Percentiles rank a stretch among this genome's conserved stretches.
Evolutionary conservation across 2,113 vertebrate genomes (phyloP).

Genomic region (Oryzias celebensis): DNA sequence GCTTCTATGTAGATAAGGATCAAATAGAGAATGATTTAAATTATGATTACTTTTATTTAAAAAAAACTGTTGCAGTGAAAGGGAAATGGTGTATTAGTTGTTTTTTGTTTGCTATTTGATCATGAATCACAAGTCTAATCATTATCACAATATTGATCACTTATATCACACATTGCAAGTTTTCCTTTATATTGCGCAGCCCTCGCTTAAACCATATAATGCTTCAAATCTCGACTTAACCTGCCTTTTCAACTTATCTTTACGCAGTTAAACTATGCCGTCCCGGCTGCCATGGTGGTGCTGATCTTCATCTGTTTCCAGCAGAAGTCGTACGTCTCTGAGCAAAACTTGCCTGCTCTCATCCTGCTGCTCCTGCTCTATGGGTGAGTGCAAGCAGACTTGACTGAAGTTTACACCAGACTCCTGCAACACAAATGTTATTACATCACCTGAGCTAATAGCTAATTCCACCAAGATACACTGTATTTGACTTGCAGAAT

Average conservation of each 20-base stretch:
- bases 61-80: too few species aligned
- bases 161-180: too few species aligned
- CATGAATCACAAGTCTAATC: too few species aligned
- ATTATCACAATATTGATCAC: too few species aligned
- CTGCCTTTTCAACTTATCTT: neutral
- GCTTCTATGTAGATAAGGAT: too few species aligned
- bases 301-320: conserved; percentile 82
- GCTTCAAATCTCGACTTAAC: too few species aligned
- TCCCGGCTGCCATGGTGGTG: conserved; percentile 79
- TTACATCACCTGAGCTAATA: neutral
- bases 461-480: neutral
- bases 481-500: neutral
- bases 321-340: conserved; percentile 79
- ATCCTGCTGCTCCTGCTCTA: conserved; percentile 80
- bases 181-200: too few species aligned
- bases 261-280: conserved; percentile 77
- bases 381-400: conserved; percentile 60
- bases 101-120: too few species aligned
- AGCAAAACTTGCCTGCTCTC: conserved; percentile 79
- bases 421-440: neutral
- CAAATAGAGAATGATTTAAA: too few species aligned
- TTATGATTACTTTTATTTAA: too few species aligned
- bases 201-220: too few species aligned
- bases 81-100: too few species aligned
- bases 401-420: neutral